These are phyloP conservation scores for Habropoda laboriosa DNA, from an alignment of 1,140 invertebrate genomes.

Conservation along the genomic window DNA sequence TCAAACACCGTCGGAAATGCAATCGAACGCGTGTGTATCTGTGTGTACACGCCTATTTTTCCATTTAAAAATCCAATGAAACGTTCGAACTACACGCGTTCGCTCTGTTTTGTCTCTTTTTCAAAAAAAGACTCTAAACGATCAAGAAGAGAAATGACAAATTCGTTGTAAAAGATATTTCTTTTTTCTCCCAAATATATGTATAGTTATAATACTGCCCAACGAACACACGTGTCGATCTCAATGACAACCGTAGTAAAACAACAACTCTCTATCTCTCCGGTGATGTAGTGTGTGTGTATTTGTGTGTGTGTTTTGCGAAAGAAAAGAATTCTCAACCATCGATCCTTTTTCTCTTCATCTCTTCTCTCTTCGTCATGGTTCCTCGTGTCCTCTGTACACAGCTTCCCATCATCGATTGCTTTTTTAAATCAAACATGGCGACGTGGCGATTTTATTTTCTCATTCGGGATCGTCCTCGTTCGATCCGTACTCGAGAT, in stretches of 20 bases:
- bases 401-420: conserved; percentile 4
- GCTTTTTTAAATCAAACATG: not conserved
- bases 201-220: conserved; percentile 50
- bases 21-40: conserved; percentile 7
- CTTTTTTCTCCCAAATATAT: not conserved
- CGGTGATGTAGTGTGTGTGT: conserved; percentile 11
- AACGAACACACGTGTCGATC: not conserved
- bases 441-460: not conserved
- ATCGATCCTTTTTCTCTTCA: no score
- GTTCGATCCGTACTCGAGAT: conserved; percentile 64
- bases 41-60: no score
- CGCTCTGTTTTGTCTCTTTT: not conserved
- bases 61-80: not conserved
- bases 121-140: not conserved
- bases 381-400: conserved; percentile 26
- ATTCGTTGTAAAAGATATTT: conserved; percentile 32
- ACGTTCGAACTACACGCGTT: not conserved
- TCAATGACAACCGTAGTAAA: conserved; percentile 9
- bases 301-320: no score
- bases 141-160: conserved; percentile 6
- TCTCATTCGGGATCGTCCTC: conserved; percentile 70
- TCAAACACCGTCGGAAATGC: conserved; percentile 5
- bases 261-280: not conserved
- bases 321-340: conserved; percentile 26
- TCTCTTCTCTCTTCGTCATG: conserved; percentile 41